Percentiles rank a stretch among this genome's conserved stretches.
phyloP scores from a whole-genome alignment of 2,888 invertebrate species.

The Poecilobothrus nobilitatus region DNA sequence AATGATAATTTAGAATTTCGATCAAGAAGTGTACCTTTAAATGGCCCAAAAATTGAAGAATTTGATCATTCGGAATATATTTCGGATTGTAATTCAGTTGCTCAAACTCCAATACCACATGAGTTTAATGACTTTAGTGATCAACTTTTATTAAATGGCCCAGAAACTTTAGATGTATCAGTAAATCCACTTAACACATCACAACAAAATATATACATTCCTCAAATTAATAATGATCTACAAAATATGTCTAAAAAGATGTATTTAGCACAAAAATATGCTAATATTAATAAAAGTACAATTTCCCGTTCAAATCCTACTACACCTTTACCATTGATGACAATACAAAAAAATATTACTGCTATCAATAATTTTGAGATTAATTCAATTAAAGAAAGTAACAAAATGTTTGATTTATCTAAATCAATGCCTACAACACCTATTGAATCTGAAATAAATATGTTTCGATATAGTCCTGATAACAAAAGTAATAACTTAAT shows the following conservation, averaged over 20 bases:
- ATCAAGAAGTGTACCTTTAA: conserved; percentile 73
- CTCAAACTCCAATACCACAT: conserved; percentile 60
- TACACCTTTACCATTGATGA: conserved; percentile 13
- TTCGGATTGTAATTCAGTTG: conserved; percentile 56
- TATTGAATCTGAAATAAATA: conserved; percentile 32
- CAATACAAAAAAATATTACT: conserved; percentile 17
- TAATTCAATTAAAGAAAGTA: conserved; percentile 7
- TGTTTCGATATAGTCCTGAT: not conserved
- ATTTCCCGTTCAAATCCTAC: conserved; percentile 7
- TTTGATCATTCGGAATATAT: conserved; percentile 30
- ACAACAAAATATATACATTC: conserved; percentile 19
- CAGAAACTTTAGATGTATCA: conserved; percentile 20
- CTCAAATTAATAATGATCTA: conserved; percentile 20
- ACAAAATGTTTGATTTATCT: conserved; percentile 50
- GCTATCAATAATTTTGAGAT: not conserved
- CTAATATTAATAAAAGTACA: conserved; percentile 24
- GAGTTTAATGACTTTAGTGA: conserved; percentile 63
- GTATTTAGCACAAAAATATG: conserved; percentile 18
- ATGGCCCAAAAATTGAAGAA: conserved; percentile 37
- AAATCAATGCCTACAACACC: conserved; percentile 74
- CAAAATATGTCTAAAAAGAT: conserved; percentile 22
- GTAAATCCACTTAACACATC: conserved; percentile 26
- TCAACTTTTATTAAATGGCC: conserved; percentile 26
- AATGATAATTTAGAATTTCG: conserved; percentile 37
- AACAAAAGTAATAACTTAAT: not conserved